These are phyloP conservation scores for Achlya flavicornis DNA, from an alignment of 2,888 invertebrate species.

Conservation along the genomic window DNA sequence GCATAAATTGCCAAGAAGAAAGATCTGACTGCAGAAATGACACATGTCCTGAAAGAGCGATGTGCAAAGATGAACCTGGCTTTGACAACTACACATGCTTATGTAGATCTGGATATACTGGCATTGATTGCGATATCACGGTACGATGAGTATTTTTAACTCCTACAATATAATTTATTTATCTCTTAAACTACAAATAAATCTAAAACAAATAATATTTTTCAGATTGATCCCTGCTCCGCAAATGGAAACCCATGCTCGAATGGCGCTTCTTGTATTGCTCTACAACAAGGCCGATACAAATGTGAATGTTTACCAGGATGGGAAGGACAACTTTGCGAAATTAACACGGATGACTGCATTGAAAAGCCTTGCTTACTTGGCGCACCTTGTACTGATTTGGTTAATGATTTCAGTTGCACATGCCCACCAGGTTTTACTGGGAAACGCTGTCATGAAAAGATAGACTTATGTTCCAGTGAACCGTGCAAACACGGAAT, in stretches of 20 bases:
- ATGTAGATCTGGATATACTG: conserved; percentile 97
- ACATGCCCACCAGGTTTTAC: conserved; percentile 97
- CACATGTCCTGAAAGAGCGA: conserved; percentile 97
- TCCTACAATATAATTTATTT: conserved; percentile 1
- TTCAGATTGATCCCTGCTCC: conserved; percentile 94
- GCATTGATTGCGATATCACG: conserved; percentile 94
- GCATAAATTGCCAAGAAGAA: conserved; percentile 98
- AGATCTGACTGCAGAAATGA: conserved; percentile 93
- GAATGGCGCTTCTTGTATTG: conserved; percentile 95
- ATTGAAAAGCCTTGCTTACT: conserved; percentile 95
- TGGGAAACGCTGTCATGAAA: conserved; percentile 97
- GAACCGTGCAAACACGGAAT: conserved; percentile 97
- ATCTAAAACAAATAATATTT: conserved; percentile 27
- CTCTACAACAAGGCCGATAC: conserved; percentile 95
- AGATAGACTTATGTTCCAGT: conserved; percentile 95
- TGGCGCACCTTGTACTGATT: conserved; percentile 96
- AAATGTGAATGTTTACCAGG: conserved; percentile 98
- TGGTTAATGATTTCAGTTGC: conserved; percentile 97
- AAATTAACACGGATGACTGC: conserved; percentile 96
- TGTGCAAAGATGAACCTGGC: conserved; percentile 98
- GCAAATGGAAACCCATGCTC: conserved; percentile 95
- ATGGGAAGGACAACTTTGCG: conserved; percentile 98
- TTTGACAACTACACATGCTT: conserved; percentile 95
- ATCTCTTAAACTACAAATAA: conserved; percentile 1
- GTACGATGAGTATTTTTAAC: conserved; percentile 69